Percentiles rank a stretch among this genome's conserved stretches.
Evolutionary conservation across 2,113 vertebrate genomes (phyloP).

Genomic region (Cyanistes caeruleus): DNA sequence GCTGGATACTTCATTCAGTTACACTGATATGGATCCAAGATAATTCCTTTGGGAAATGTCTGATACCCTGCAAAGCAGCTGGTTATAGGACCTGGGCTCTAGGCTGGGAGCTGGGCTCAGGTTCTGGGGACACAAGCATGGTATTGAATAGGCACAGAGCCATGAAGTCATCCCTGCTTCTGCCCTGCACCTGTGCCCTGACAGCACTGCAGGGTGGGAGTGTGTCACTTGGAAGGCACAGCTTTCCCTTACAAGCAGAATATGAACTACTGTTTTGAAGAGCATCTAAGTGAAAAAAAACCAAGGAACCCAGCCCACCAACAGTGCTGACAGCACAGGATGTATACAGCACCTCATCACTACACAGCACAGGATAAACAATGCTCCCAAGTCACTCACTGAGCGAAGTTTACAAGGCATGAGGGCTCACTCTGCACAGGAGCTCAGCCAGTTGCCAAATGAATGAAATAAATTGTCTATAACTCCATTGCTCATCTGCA

Average conservation of each 20-base stretch:
- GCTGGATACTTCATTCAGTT: background rate
- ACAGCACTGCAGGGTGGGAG: background rate
- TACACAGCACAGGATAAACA: fast-evolving
- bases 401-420: background rate
- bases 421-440: background rate
- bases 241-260: background rate
- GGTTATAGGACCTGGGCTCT: background rate
- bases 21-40: fast-evolving
- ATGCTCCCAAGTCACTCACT: background rate
- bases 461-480: background rate
- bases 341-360: background rate
- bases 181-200: background rate
- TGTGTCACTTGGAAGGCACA: background rate
- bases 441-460: background rate
- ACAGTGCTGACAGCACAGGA: background rate
- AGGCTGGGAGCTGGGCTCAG: background rate
- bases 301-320: background rate
- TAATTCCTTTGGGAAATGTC: background rate
- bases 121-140: fast-evolving
- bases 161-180: background rate
- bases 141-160: background rate
- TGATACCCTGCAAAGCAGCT: background rate
- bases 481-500: background rate
- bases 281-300: background rate
- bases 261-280: background rate